These are phyloP conservation scores for Micrasema longulum DNA, from an alignment of 1,140 invertebrate genomes.

Conservation along the genomic window DNA sequence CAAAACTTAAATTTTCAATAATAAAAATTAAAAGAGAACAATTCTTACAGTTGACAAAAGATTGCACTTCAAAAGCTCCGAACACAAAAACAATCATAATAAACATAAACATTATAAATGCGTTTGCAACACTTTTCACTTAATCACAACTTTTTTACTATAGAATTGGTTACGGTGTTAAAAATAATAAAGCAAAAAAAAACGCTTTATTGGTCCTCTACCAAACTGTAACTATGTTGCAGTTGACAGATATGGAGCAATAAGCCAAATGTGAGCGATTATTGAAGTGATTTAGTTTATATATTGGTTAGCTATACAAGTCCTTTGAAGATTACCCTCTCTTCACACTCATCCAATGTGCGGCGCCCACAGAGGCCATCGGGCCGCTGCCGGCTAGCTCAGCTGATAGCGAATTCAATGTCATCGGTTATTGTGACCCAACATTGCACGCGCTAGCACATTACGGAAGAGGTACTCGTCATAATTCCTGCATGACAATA, in stretches of 20 bases:
- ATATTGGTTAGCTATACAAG: slow-evolving; percentile 13
- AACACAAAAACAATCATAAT: slow-evolving; percentile 11
- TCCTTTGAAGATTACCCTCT: slow-evolving; percentile 35
- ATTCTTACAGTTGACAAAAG: slow-evolving; percentile 47
- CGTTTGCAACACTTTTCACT: slow-evolving; percentile 3
- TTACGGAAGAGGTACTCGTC: slow-evolving; percentile 8
- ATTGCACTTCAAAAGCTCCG: slow-evolving; percentile 29
- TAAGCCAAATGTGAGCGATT: slow-evolving; percentile 22
- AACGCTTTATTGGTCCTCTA: slow-evolving; percentile 11
- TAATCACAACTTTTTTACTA: not conserved
- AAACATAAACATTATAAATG: slow-evolving; percentile 37
- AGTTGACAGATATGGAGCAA: slow-evolving; percentile 28
- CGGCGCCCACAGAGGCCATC: slow-evolving; percentile 36
- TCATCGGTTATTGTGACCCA: slow-evolving; percentile 34
- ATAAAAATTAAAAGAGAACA: too few relatives aligned
- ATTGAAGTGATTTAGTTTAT: slow-evolving; percentile 28
- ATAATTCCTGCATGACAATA: too few relatives aligned
- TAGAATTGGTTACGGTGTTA: not conserved
- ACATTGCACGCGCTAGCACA: not conserved
- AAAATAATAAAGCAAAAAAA: slow-evolving; percentile 24
- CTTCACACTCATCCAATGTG: slow-evolving; percentile 46
- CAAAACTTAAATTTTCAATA: too few relatives aligned
- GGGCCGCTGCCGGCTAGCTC: not conserved
- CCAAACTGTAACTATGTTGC: slow-evolving; percentile 40
- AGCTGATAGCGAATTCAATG: slow-evolving; percentile 46